Conservation (phyloP, 1,140 invertebrate genomes). For the Cherax quadricarinatus region DNA sequence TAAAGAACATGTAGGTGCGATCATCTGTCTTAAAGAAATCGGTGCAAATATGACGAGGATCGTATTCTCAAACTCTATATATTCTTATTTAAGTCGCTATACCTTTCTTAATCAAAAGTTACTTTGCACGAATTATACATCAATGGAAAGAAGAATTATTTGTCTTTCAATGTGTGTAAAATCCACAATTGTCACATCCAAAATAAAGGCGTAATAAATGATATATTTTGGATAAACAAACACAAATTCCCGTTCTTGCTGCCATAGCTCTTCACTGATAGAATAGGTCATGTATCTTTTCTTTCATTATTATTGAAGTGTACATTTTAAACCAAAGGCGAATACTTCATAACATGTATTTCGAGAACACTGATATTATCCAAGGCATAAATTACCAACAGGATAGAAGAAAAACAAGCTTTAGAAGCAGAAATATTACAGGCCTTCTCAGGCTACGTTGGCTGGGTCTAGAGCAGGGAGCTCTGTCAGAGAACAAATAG, state of each 20-base stretch:
- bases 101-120: neutral
- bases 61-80: conserved; percentile 45
- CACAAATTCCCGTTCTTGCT: conserved; percentile 32
- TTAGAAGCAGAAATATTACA: neutral
- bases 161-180: neutral
- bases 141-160: conserved; percentile 56
- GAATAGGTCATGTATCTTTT: conserved; percentile 43
- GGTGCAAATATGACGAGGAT: conserved; percentile 26
- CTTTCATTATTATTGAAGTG: conserved; percentile 8
- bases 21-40: conserved; percentile 10
- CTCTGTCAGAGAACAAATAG: neutral
- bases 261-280: conserved; percentile 33
- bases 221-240: conserved; percentile 61
- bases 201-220: conserved; percentile 26
- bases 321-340: neutral
- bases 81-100: conserved; percentile 53
- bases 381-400: neutral
- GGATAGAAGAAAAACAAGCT: neutral
- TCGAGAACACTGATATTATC: neutral
- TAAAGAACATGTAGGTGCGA: conserved; percentile 21
- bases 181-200: neutral
- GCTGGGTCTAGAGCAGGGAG: neutral
- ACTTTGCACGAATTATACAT: neutral
- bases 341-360: neutral
- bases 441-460: neutral